These are phyloP conservation scores for Exocentrus adspersus DNA, from an alignment of 2,888 invertebrate genomes.

Conservation along the genomic window DNA sequence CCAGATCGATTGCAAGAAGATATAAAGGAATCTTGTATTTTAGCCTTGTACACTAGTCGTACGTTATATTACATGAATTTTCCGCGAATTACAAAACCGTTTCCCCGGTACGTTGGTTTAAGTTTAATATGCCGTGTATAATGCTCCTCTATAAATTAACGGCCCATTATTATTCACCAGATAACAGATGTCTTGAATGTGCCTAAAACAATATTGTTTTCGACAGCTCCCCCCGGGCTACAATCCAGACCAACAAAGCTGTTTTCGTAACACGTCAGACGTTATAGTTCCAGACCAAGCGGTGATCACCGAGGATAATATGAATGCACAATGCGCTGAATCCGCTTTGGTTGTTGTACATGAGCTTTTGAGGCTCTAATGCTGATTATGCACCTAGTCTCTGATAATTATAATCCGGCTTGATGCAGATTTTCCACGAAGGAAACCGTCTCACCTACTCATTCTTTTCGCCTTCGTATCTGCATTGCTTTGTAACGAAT, in stretches of 20 bases:
- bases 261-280: neutral
- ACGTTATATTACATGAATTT: neutral
- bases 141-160: conserved; percentile 1
- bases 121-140: conserved; percentile 1
- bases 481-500: too few species aligned
- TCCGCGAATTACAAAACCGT: neutral
- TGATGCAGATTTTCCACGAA: too few species aligned
- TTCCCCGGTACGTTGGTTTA: neutral
- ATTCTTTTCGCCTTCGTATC: too few species aligned
- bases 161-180: neutral
- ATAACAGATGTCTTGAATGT: conserved; percentile 7
- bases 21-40: neutral
- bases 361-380: too few species aligned
- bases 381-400: too few species aligned
- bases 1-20: neutral
- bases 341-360: too few species aligned
- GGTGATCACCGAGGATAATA: too few species aligned
- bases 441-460: too few species aligned
- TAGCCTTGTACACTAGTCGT: too few species aligned
- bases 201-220: neutral
- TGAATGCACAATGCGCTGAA: too few species aligned
- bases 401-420: too few species aligned
- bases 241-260: neutral
- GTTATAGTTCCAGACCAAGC: neutral
- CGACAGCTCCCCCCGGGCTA: neutral